Conservation (phyloP, 2,113 vertebrate genomes). For the Phoxinus phoxinus region DNA sequence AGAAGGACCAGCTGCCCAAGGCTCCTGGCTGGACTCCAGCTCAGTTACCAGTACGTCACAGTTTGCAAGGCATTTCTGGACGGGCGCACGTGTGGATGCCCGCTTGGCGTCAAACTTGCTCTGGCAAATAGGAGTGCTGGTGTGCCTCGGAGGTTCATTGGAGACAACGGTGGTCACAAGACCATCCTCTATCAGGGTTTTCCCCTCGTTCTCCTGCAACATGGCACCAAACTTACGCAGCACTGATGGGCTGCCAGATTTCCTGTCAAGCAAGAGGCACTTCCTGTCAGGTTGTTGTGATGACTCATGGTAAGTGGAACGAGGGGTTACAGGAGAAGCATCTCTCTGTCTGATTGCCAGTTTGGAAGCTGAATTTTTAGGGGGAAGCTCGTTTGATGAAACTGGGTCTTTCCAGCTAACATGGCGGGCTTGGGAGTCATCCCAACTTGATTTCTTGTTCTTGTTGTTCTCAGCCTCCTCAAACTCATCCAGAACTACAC, state of each 20-base stretch:
- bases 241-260: constrained; percentile 71
- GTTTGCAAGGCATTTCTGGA: constrained; percentile 79
- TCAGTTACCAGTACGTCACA: constrained; percentile 71
- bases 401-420: constrained; percentile 58
- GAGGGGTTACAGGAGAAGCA: constrained; percentile 71
- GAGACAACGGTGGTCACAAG: constrained; percentile 68
- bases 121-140: constrained; percentile 74
- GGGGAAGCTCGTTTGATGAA: constrained; percentile 60
- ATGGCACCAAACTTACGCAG: constrained; percentile 74
- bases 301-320: constrained; percentile 75
- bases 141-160: constrained; percentile 62
- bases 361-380: constrained; percentile 67
- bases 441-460: constrained; percentile 64
- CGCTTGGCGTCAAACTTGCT: constrained; percentile 70
- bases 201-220: constrained; percentile 77
- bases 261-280: constrained; percentile 68
- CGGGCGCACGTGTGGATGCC: constrained; percentile 64
- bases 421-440: constrained; percentile 28
- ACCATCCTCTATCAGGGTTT: constrained; percentile 71
- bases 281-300: constrained; percentile 68
- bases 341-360: constrained; percentile 75
- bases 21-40: constrained; percentile 62
- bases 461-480: constrained; percentile 78
- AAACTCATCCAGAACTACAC: constrained; percentile 65
- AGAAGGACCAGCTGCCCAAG: constrained; percentile 6